These are phyloP conservation scores for Pachyramphus minor DNA, from an alignment of 2,113 vertebrate genomes.

Conservation along the genomic window DNA sequence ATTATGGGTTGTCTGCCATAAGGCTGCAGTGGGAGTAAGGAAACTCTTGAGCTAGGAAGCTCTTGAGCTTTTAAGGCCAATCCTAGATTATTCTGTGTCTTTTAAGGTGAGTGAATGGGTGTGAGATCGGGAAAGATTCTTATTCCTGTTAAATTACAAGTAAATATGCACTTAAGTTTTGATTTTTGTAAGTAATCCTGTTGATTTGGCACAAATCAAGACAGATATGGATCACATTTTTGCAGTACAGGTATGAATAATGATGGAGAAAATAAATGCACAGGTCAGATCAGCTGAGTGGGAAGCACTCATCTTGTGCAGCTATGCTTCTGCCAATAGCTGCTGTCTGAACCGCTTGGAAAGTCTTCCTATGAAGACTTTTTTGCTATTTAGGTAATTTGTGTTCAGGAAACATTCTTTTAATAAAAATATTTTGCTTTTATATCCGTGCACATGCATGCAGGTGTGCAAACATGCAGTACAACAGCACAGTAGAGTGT, in stretches of 20 bases:
- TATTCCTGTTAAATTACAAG: background rate
- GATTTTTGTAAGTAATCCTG: background rate
- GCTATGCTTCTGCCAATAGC: background rate
- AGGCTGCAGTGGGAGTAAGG: constrained; percentile 24
- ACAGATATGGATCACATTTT: background rate
- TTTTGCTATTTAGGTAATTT: background rate
- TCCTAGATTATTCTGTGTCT: constrained; percentile 39
- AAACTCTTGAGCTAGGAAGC: background rate
- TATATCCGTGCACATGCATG: background rate
- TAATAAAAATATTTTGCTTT: background rate
- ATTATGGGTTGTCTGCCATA: background rate
- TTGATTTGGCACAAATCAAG: background rate
- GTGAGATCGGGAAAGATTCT: background rate
- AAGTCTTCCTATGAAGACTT: background rate
- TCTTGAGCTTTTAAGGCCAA: constrained; percentile 43
- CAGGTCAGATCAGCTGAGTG: background rate
- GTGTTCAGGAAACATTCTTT: background rate
- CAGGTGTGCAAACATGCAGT: background rate
- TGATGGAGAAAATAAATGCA: background rate
- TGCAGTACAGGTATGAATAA: background rate
- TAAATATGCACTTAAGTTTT: background rate
- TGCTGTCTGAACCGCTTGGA: background rate
- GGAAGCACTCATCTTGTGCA: background rate
- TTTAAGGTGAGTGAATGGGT: background rate
- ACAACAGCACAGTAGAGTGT: background rate